Conservation (phyloP, 2,888 invertebrate genomes). For the Hylaea fasciaria region DNA sequence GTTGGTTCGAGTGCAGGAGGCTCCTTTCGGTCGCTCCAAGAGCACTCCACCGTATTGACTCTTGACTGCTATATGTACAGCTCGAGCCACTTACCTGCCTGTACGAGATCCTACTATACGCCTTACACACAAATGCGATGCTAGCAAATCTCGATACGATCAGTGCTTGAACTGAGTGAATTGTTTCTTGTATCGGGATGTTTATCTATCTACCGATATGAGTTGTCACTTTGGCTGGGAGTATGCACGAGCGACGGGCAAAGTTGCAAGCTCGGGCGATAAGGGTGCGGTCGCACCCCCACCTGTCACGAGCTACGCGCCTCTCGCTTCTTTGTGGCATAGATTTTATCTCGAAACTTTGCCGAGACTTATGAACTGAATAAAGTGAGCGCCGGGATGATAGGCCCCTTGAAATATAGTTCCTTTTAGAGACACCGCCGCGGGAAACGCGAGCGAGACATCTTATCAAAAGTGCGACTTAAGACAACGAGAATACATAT, state of each 20-base stretch:
- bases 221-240: conserved; percentile 39
- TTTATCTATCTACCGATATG: conserved; percentile 45
- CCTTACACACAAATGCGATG: conserved; percentile 6
- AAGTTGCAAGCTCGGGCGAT: conserved; percentile 54
- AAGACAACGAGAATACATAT: conserved; percentile 42
- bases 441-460: conserved; percentile 47
- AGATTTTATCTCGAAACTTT: conserved; percentile 71
- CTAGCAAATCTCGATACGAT: conserved; percentile 14
- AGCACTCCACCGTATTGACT: conserved; percentile 40
- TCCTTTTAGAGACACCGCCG: conserved; percentile 45
- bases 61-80: conserved; percentile 33
- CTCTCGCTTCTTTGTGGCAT: conserved; percentile 58
- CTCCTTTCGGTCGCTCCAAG: conserved; percentile 41
- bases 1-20: conserved; percentile 48
- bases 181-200: conserved; percentile 5
- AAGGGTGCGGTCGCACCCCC: conserved; percentile 54
- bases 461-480: conserved; percentile 48
- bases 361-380: conserved; percentile 61
- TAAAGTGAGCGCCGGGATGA: conserved; percentile 54
- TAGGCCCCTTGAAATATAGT: conserved; percentile 52
- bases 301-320: conserved; percentile 58
- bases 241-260: conserved; percentile 46
- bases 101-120: neutral
- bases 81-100: conserved; percentile 34
- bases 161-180: conserved; percentile 5